These are phyloP conservation scores for Dryocosmus kuriphilus DNA, from an alignment of 2,888 invertebrate genomes.

Conservation along the genomic window DNA sequence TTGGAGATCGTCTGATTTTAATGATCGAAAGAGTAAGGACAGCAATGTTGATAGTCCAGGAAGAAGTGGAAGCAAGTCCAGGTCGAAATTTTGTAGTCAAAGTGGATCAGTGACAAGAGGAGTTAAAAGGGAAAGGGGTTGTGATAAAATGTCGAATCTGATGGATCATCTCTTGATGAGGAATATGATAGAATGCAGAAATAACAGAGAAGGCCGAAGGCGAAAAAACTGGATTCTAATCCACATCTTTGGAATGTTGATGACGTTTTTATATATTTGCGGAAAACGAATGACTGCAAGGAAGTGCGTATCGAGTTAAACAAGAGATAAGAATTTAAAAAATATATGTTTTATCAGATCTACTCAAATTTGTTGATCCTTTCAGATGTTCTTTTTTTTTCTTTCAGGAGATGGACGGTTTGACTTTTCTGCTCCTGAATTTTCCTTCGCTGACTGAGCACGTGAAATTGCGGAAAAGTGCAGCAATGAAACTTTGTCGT, in stretches of 20 bases:
- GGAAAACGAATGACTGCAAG: too few species aligned
- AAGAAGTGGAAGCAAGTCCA: constrained; percentile 63
- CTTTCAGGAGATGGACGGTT: constrained; percentile 85
- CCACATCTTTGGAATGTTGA: constrained; percentile 85
- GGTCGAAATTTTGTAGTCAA: constrained; percentile 60
- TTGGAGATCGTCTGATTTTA: too few species aligned
- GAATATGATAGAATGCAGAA: constrained; percentile 77
- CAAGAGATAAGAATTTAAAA: constrained; percentile 80
- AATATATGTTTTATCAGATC: too few species aligned
- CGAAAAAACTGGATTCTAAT: constrained; percentile 81
- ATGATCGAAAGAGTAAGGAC: too few species aligned
- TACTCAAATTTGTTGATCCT: too few species aligned
- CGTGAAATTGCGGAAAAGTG: too few species aligned
- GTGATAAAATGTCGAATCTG: constrained; percentile 72
- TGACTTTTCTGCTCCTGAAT: too few species aligned
- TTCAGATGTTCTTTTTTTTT: too few species aligned
- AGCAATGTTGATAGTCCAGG: constrained; percentile 64
- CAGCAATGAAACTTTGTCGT: too few species aligned
- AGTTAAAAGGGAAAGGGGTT: too few species aligned
- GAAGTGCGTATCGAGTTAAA: constrained; percentile 83
- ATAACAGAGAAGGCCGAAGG: constrained; percentile 78
- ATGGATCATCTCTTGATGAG: constrained; percentile 70
- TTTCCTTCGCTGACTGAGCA: too few species aligned
- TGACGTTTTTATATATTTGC: constrained; percentile 85
- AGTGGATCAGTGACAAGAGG: constrained; percentile 57